phyloP scores from a whole-genome alignment of 2,113 vertebrate species.

The Oryzias curvinotus region DNA sequence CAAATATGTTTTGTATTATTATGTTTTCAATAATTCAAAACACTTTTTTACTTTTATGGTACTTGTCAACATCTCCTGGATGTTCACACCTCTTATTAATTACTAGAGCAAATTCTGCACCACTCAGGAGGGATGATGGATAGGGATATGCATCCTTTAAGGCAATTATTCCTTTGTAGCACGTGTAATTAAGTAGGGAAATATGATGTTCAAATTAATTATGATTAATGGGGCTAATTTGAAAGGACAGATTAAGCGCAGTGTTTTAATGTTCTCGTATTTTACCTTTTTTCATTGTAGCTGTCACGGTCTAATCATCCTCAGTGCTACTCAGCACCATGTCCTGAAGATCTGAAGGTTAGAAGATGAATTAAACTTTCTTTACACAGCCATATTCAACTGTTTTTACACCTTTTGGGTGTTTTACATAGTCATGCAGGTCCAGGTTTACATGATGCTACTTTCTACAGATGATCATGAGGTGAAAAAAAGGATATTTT shows the following conservation, averaged over 20 bases:
- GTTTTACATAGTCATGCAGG: conserved; percentile 16
- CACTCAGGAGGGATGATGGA: conserved; percentile 70
- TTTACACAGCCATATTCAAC: conserved; percentile 35
- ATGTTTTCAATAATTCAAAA: not conserved
- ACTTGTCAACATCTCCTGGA: conserved; percentile 50
- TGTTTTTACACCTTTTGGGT: conserved; percentile 13
- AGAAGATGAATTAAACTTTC: conserved; percentile 32
- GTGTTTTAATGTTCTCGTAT: conserved; percentile 68
- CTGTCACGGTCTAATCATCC: conserved; percentile 27
- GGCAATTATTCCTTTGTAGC: conserved; percentile 77
- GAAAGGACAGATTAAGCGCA: conserved; percentile 75
- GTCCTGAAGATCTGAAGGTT: conserved; percentile 47
- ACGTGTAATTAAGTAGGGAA: conserved; percentile 78
- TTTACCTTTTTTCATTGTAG: conserved; percentile 56
- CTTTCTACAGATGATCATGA: not conserved
- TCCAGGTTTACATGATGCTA: conserved; percentile 15
- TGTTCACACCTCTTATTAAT: conserved; percentile 70
- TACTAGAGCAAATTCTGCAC: conserved; percentile 60
- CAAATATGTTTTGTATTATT: not conserved
- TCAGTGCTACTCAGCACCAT: conserved; percentile 28
- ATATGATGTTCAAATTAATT: conserved; percentile 79
- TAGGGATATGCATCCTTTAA: conserved; percentile 72
- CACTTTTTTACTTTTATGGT: conserved; percentile 19
- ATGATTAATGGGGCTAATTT: conserved; percentile 77
- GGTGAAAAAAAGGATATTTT: too few relatives aligned